Evolutionary conservation across 1,140 invertebrate genomes (phyloP), one percentile per base, ranked within the genome.

Genomic region (Leptinotarsa lineolata): DNA sequence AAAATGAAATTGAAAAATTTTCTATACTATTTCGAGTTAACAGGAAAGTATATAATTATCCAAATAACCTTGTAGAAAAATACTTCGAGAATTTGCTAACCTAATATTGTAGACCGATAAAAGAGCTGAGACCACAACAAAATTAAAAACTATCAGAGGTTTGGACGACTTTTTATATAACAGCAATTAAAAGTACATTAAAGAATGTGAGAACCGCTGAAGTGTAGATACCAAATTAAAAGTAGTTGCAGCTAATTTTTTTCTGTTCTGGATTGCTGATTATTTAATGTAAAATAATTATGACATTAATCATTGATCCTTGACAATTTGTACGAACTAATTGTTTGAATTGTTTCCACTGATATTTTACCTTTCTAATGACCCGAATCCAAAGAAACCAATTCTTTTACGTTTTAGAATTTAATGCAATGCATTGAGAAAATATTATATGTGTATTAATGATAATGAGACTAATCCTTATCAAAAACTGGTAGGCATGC

Each of bases 301-400:
- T 22, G 21, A 63, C 21, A 65, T 65, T 30, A 65, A 65, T 65
- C 63, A 65, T 16, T 39, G 39, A 65, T 65, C 63, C 63, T 65
- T 65, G 63, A 65, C 20, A 65, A 22, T 65, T 24, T 65, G 24
- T 65, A 65, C 16, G n/a, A 15, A 54, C 48, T 18, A 54, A 54
- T 54, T 16, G 15, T 54, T 54, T n/a, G 13, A 18, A 65, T 21
- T 61, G 18, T 21, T 61, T 61, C 20, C 22, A 61, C 60, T 21
- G 60, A 21, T 61, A 61, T 61, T 61, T 65, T 65, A 65, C 63
- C 63, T 65, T 65, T 65, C 63, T 65, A 65, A 65, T 65, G 20
- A 65, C 16, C 63, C 63, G 22, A 18, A 54, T 15, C n/a, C n/a
- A 18, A 18, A 54, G 48, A 54, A 54, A 54, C n/a, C 48, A 15